Percentiles rank a stretch among this genome's conserved stretches.
These are phyloP conservation scores for Antheraea yamamai DNA, from an alignment of 2,888 invertebrate genomes.

Conservation along the genomic window DNA sequence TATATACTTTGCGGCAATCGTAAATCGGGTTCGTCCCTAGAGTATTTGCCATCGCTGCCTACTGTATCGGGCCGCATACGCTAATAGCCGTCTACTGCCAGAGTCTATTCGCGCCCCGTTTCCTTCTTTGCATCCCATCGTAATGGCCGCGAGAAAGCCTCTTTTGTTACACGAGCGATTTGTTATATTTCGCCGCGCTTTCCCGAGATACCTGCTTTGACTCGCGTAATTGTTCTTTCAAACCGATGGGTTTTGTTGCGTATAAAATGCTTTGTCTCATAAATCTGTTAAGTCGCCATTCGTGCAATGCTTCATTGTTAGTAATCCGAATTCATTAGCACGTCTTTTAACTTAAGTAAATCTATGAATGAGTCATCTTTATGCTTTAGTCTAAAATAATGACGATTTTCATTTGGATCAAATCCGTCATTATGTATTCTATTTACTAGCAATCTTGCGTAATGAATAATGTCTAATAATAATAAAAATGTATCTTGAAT, in stretches of 20 bases:
- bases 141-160: constrained; percentile 80
- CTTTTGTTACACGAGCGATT: constrained; percentile 78
- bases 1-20: constrained; percentile 78
- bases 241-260: constrained; percentile 74
- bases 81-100: constrained; percentile 39
- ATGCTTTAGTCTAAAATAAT: constrained; percentile 15
- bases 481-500: background rate
- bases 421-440: background rate
- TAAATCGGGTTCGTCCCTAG: constrained; percentile 68
- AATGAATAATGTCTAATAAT: background rate
- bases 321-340: constrained; percentile 64
- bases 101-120: constrained; percentile 51
- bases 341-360: constrained; percentile 26
- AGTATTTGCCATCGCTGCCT: constrained; percentile 51
- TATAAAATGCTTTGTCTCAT: constrained; percentile 78
- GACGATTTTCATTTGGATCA: background rate
- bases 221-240: constrained; percentile 79
- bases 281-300: constrained; percentile 68
- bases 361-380: constrained; percentile 31
- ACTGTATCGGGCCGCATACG: constrained; percentile 61
- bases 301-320: constrained; percentile 64
- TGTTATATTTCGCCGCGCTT: constrained; percentile 78
- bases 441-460: background rate
- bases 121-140: constrained; percentile 65
- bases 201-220: constrained; percentile 76